Evolutionary conservation across 2,113 vertebrate genomes (phyloP), one percentile per base, ranked within the genome.

Genomic region (Salvator merianae): DNA sequence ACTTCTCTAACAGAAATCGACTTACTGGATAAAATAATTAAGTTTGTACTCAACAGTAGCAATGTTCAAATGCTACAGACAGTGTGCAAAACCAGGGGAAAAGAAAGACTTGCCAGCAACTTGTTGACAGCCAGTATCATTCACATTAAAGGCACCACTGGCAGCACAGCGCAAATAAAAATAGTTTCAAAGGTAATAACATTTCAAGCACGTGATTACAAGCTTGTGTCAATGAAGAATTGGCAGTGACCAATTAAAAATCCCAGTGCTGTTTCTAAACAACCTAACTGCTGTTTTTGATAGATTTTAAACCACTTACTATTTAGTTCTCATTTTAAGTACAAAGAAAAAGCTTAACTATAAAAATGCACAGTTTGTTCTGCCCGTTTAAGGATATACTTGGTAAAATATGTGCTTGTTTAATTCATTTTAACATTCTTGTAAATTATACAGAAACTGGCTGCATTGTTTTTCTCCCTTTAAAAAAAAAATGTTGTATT

Each of bases 241-340:
- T 8, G 63, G 2, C 62, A 30, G 26, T 0, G 28, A 34, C 13
- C 53, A 43, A 0, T 0, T 3, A 2, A 32, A 28, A 63, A 78
- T 50, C 32, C 32, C 36, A 0, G 59, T 36, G 22, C 5, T 59
- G n/a, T 40, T 30, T 22, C 4, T 16, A 0, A 14, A 1, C 34
- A 9, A 50, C 0, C 0, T 0, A 20, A 28, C 2, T 4, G 4
- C 28, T 62, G 20, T 32, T 36, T 73, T 30, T 18, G 47, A 1
- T 0, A 38, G 1, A 50, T 50, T 50, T 26, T 34, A 20, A 34
- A 50, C 38, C 66, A 22, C 5, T 38, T 65, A 79, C 2, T 5
- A 18, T 10, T 22, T 38, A 30, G 43, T 9, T 18, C 9, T 28
- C 53, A 70, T 26, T 70, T 50, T 81, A 55, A 53, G 5, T 68